Conservation (phyloP, 2,797 vertebrate genomes). For the Phrynocephalus guinanensis region DNA sequence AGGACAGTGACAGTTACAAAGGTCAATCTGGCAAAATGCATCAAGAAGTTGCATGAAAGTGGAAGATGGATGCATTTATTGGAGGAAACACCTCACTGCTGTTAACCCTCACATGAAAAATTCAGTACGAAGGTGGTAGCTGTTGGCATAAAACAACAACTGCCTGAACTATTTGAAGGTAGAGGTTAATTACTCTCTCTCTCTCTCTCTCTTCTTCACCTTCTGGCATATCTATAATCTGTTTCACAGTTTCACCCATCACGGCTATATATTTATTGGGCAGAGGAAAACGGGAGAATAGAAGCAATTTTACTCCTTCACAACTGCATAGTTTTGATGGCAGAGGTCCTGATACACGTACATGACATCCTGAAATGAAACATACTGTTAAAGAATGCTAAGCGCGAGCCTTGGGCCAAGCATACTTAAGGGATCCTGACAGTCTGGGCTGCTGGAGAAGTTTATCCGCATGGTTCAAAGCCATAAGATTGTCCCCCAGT, state of each 20-base stretch:
- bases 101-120: neutral
- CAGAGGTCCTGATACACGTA: neutral
- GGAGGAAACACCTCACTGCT: neutral
- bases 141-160: neutral
- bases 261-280: neutral
- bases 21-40: conserved; percentile 33
- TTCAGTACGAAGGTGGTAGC: neutral
- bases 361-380: neutral
- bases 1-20: conserved; percentile 49
- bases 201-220: neutral
- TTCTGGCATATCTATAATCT: neutral
- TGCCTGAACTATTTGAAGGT: neutral
- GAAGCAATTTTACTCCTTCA: neutral
- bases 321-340: neutral
- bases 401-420: conserved; percentile 35
- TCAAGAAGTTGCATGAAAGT: neutral
- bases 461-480: conserved; percentile 94
- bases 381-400: neutral
- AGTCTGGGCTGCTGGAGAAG: conserved; percentile 95
- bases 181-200: neutral
- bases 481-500: conserved; percentile 96
- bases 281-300: neutral
- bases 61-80: conserved; percentile 14
- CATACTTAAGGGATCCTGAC: conserved; percentile 97
- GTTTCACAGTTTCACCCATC: neutral